These are phyloP conservation scores for Chondrilla cf. caribensis DNA, from an alignment of 37 sponge, comb jelly and placozoan species.

Conservation along the genomic window DNA sequence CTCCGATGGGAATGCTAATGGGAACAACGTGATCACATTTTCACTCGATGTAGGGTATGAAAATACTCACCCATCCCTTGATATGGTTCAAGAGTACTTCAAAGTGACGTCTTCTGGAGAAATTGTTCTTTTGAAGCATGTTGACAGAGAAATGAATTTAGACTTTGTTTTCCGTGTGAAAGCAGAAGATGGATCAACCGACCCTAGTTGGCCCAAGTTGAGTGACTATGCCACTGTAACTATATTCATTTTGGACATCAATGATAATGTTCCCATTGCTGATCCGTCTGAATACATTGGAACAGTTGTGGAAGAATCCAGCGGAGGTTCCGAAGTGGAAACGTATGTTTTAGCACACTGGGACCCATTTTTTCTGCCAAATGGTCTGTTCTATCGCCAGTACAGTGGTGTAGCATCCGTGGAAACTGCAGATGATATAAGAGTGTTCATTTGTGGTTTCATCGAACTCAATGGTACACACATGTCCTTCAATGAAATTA, in stretches of 20 bases:
- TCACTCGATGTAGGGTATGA: conserved; percentile 24
- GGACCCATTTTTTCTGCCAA: conserved; percentile 20
- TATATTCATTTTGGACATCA: conserved; percentile 53
- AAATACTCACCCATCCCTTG: conserved; percentile 3
- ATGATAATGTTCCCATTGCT: conserved; percentile 63
- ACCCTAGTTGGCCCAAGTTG: not conserved
- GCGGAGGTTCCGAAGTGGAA: not conserved
- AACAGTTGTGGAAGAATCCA: conserved; percentile 36
- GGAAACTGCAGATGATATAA: not conserved
- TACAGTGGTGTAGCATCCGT: not conserved
- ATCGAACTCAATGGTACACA: conserved; percentile 6
- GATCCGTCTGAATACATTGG: conserved; percentile 49
- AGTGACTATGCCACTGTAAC: conserved; percentile 29
- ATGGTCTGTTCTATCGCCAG: conserved; percentile 14
- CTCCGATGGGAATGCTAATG: conserved; percentile 47
- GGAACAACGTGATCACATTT: conserved; percentile 55
- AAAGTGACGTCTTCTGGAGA: conserved; percentile 47
- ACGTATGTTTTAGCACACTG: not conserved
- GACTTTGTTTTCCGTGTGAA: conserved; percentile 43
- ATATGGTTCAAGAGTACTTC: conserved; percentile 26
- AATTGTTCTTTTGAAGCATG: conserved; percentile 20
- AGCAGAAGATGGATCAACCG: conserved; percentile 42
- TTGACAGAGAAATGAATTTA: conserved; percentile 44
- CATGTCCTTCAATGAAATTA: not conserved
- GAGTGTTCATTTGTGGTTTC: not conserved